Evolutionary conservation across 2,113 vertebrate species (phyloP), one percentile per base, ranked within the genome.

Genomic region (Trinectes maculatus): DNA sequence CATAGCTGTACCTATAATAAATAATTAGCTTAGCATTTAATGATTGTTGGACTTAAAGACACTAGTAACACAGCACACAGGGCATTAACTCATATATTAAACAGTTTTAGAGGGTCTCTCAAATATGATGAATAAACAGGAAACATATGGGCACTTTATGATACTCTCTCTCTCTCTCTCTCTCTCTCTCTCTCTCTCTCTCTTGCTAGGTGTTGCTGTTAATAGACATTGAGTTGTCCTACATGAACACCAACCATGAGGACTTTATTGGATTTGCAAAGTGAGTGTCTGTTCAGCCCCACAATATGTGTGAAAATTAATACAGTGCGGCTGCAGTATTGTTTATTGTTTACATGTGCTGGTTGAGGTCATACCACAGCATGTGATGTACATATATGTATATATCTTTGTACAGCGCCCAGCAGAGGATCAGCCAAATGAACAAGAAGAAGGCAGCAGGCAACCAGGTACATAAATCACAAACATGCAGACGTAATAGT

Each of bases 201-300:
- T 43, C 8, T 46, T 40, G n/a, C n/a, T 79, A 99, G 98, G 98
- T 99, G 66, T 90, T 99, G 95, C 93, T 99, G 63, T 89, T 98
- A 86, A 99, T 99, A 70, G 98, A 99, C 43, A 98, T 99, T 0
- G 98, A 99, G 82, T 85, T 99, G 89, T 94, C 97, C 52, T 99
- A 99, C 87, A 99, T 99, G 96, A 99, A 99, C 85, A 99, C 98
- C 88, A 99, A 99, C 90, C 98, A 99, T 0, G 98, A 99, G 73
- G 98, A 99, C 81, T 99, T 99, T 87, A 99, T 99, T 82, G 98
- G 98, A 68, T 99, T 99, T 91, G 97, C 98, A 89, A 99, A 99
- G 98, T 98, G 88, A 94, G 96, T 79, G 18, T 12, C 44, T 40
- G 3, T 33, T 9, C 9, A n/a, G 15, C 12, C 3, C 6, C 37